Evolutionary conservation across 2,113 vertebrate species (phyloP).

Genomic region (Oreotragus oreotragus): DNA sequence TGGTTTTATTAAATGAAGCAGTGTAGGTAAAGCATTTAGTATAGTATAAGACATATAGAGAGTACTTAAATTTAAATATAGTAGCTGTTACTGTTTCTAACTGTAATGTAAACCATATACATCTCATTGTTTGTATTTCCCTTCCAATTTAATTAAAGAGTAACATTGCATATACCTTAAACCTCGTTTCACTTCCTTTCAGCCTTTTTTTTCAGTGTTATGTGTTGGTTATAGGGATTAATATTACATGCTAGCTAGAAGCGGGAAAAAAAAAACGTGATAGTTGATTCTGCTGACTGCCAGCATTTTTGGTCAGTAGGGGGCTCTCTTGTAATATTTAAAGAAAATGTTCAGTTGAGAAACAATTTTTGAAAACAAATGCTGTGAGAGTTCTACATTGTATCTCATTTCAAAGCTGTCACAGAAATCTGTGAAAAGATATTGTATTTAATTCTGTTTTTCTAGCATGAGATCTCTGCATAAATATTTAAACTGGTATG

Average conservation of each 20-base stretch:
- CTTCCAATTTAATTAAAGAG: background rate
- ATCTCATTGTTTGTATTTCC: background rate
- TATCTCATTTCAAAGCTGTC: conserved; percentile 62
- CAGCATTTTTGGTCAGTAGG: conserved; percentile 59
- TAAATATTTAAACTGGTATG: conserved; percentile 65
- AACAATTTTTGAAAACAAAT: conserved; percentile 49
- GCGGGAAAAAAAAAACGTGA: background rate
- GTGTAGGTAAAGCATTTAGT: background rate
- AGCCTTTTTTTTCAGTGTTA: background rate
- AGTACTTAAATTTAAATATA: background rate
- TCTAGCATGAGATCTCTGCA: conserved; percentile 22
- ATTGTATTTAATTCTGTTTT: conserved; percentile 66
- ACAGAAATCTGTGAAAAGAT: conserved; percentile 56
- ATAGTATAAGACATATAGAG: background rate
- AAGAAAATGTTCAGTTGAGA: conserved; percentile 47
- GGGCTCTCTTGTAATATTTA: conserved; percentile 58
- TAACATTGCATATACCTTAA: background rate
- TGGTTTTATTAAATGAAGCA: background rate
- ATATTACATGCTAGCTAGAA: background rate
- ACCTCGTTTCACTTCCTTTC: background rate
- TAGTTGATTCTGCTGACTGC: conserved; percentile 2
- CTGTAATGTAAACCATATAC: background rate
- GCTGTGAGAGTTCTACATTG: conserved; percentile 50
- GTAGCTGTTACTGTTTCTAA: background rate
- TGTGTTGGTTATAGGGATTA: background rate